Conservation (phyloP, 2,797 vertebrate genomes). For the Loris lydekkerianus region DNA sequence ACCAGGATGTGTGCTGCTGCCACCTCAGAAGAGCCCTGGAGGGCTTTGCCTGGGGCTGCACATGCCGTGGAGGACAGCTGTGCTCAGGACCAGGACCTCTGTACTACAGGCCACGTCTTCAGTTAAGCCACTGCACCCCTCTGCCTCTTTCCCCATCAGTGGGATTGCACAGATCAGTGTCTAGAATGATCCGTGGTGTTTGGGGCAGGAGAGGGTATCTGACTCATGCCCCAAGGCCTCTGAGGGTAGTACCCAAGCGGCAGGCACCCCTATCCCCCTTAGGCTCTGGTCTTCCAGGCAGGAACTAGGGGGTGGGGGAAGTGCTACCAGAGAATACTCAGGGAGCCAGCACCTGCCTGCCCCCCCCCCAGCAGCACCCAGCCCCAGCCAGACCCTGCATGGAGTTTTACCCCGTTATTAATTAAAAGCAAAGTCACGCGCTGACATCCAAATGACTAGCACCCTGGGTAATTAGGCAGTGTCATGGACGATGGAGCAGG, state of each 20-base stretch:
- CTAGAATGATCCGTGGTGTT: background rate
- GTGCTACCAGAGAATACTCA: background rate
- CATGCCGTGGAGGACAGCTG: background rate
- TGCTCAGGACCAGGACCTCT: background rate
- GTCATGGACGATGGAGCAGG: constrained; percentile 71
- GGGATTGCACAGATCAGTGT: background rate
- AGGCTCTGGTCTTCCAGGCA: no score
- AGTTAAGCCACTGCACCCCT: background rate
- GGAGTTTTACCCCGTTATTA: constrained; percentile 79
- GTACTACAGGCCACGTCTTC: no score
- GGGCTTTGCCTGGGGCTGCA: background rate
- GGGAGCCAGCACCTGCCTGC: background rate
- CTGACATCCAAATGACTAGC: constrained; percentile 81
- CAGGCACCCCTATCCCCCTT: accelerated
- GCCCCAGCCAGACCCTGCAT: background rate
- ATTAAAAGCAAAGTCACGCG: constrained; percentile 79
- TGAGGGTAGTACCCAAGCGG: background rate
- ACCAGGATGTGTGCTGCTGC: background rate
- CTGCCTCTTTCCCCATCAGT: background rate
- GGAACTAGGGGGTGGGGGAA: background rate
- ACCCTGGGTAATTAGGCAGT: constrained; percentile 62
- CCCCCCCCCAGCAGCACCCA: accelerated
- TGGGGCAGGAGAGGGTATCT: background rate
- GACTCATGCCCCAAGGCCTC: background rate
- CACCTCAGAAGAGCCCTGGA: background rate